Evolutionary conservation across 2,888 invertebrate species (phyloP).

Genomic region (Patella caerulea): DNA sequence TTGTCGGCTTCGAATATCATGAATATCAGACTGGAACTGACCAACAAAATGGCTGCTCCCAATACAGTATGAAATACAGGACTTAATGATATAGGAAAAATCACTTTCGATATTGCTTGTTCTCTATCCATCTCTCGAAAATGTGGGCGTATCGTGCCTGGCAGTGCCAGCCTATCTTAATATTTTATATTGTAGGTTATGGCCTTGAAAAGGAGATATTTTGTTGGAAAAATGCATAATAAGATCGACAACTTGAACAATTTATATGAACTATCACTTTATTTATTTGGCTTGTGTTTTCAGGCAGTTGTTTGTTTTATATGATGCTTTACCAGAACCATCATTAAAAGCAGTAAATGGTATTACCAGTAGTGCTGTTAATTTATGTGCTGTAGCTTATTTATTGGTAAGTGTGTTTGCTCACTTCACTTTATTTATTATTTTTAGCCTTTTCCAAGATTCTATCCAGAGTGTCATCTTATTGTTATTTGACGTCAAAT

Average conservation of each 20-base stretch:
- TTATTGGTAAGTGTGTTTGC: slow-evolving; percentile 73
- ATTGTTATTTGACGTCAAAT: too few relatives aligned
- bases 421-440: neutral
- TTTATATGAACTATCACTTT: neutral
- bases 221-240: too few relatives aligned
- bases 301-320: slow-evolving; percentile 80
- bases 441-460: neutral
- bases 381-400: slow-evolving; percentile 91
- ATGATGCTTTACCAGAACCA: slow-evolving; percentile 89
- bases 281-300: slow-evolving; percentile 27
- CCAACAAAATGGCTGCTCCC: too few relatives aligned
- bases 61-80: too few relatives aligned
- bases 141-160: too few relatives aligned
- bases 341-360: slow-evolving; percentile 90
- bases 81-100: too few relatives aligned
- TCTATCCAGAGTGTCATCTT: neutral
- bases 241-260: too few relatives aligned
- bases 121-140: too few relatives aligned
- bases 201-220: too few relatives aligned
- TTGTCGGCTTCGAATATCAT: too few relatives aligned
- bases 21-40: too few relatives aligned
- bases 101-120: too few relatives aligned
- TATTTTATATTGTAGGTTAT: neutral
- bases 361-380: slow-evolving; percentile 89
- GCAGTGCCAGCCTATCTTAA: neutral